Conservation (phyloP, 2,888 invertebrate species). For the Drosophila helvetica region DNA sequence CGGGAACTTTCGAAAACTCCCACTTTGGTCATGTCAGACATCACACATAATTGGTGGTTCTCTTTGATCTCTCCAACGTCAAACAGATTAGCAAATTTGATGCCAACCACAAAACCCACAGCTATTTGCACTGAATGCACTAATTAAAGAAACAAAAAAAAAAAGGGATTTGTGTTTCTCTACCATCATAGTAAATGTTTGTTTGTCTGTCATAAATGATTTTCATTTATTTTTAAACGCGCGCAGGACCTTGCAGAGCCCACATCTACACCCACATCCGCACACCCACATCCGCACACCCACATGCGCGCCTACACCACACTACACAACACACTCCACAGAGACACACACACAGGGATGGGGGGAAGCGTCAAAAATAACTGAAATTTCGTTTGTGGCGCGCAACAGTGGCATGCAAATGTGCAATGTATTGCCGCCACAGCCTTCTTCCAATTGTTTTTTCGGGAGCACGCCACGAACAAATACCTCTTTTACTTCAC, state of each 20-base stretch:
- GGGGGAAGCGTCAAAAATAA: conserved; percentile 49
- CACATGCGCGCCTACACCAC: conserved; percentile 6
- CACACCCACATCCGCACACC: too few species aligned
- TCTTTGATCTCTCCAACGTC: not conserved
- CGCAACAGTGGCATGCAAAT: conserved; percentile 48
- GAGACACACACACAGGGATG: conserved; percentile 10
- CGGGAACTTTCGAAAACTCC: not conserved
- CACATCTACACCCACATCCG: not conserved
- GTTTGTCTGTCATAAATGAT: conserved; percentile 45
- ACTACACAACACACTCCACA: conserved; percentile 24
- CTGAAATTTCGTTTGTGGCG: conserved; percentile 46
- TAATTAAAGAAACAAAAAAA: conserved; percentile 18
- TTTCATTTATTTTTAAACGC: conserved; percentile 63
- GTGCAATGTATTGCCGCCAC: conserved; percentile 9
- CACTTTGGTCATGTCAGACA: not conserved
- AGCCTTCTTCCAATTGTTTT: not conserved
- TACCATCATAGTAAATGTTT: conserved; percentile 30
- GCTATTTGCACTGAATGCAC: conserved; percentile 23
- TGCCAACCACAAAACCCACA: conserved; percentile 17
- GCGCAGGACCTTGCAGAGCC: conserved; percentile 35
- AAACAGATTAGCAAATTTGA: conserved; percentile 14
- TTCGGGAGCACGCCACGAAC: not conserved
- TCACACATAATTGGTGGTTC: not conserved
- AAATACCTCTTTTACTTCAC: conserved; percentile 30
- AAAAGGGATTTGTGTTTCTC: not conserved